Conservation (phyloP, 1,140 invertebrate species). For the Nixonia krombeini region DNA sequence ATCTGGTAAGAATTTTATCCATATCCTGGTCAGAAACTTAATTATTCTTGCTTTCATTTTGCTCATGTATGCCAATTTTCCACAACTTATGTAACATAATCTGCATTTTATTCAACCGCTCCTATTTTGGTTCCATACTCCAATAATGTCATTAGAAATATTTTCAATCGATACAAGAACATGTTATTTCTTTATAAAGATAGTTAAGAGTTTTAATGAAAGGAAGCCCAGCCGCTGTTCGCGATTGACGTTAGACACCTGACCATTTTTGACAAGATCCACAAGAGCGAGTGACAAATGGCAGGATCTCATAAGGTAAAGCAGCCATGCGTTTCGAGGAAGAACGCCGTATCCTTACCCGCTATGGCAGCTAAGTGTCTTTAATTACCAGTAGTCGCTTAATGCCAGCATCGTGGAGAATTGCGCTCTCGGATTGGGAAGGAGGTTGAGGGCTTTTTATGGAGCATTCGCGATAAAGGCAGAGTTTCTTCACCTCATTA, state of each 20-base stretch:
- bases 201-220: too few relatives aligned
- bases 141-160: too few relatives aligned
- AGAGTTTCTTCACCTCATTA: slow-evolving; percentile 59
- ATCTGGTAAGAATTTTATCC: too few relatives aligned
- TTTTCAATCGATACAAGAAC: too few relatives aligned
- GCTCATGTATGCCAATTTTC: too few relatives aligned
- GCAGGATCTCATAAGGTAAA: slow-evolving; percentile 32
- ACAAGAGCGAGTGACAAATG: slow-evolving; percentile 18
- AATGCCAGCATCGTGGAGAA: slow-evolving; percentile 20
- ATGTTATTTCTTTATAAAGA: too few relatives aligned
- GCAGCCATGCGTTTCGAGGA: slow-evolving; percentile 30
- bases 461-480: slow-evolving; percentile 27
- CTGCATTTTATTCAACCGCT: too few relatives aligned
- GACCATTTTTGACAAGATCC: slow-evolving; percentile 28
- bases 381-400: slow-evolving; percentile 33
- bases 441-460: slow-evolving; percentile 34
- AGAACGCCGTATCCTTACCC: slow-evolving; percentile 28
- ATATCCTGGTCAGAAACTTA: too few relatives aligned
- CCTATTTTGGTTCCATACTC: too few relatives aligned
- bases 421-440: slow-evolving; percentile 4
- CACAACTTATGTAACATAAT: too few relatives aligned
- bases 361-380: slow-evolving; percentile 23
- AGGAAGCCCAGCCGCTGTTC: too few relatives aligned
- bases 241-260: background rate
- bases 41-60: too few relatives aligned